Percentiles rank a stretch among this genome's conserved stretches.
These are phyloP conservation scores for Fopius arisanus DNA, from an alignment of 1,140 invertebrate genomes.

Conservation along the genomic window DNA sequence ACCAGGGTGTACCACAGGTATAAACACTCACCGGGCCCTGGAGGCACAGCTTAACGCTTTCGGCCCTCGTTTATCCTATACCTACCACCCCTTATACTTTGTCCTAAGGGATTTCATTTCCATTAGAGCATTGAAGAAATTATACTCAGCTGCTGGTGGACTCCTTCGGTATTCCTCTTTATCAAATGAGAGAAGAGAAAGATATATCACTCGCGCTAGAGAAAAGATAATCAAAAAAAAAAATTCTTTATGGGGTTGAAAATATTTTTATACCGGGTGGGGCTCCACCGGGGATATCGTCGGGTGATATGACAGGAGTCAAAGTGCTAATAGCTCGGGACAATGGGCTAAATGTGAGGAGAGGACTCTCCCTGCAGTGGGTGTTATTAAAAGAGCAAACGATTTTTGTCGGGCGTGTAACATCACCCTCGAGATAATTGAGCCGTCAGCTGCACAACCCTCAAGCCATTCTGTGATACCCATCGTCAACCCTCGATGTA, in stretches of 20 bases:
- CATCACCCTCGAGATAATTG: conserved; percentile 55
- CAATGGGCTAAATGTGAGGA: not conserved
- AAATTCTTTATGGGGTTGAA: too few species aligned
- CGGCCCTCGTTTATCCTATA: conserved; percentile 37
- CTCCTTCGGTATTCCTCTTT: not conserved
- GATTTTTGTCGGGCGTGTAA: conserved; percentile 32
- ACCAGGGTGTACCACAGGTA: conserved; percentile 12
- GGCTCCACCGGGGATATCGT: conserved; percentile 14
- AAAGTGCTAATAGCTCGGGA: conserved; percentile 4
- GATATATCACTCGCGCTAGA: too few species aligned
- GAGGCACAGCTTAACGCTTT: conserved; percentile 40
- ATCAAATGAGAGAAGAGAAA: too few species aligned
- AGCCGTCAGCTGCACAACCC: conserved; percentile 58
- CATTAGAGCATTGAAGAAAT: conserved; percentile 45
- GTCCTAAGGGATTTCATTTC: conserved; percentile 52
- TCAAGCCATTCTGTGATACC: conserved; percentile 48
- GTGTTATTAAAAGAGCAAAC: conserved; percentile 13
- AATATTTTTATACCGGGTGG: conserved; percentile 27
- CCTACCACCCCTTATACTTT: conserved; percentile 25
- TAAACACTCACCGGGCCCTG: conserved; percentile 43
- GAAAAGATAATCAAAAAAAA: too few species aligned
- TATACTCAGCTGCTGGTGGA: not conserved
- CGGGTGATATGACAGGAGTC: conserved; percentile 8
- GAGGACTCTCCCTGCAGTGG: conserved; percentile 11
- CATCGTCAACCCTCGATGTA: too few species aligned